Percentiles rank a stretch among this genome's conserved stretches.
Conservation (phyloP, 2,113 vertebrate genomes). For the Pelusios castaneus region DNA sequence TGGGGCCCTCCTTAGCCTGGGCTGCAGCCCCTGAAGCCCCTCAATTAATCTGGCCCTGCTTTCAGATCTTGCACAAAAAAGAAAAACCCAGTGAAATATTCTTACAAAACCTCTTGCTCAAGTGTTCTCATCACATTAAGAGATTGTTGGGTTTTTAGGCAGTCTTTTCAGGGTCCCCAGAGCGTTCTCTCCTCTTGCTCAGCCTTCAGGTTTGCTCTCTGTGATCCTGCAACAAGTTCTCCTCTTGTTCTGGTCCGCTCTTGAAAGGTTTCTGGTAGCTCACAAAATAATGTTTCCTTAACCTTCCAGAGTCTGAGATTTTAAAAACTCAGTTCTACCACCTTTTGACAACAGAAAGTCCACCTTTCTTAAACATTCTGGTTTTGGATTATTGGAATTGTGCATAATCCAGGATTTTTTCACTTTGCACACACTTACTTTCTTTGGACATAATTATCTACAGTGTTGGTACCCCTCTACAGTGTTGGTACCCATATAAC, state of each 20-base stretch:
- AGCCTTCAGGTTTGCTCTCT: not conserved
- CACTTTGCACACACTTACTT: not conserved
- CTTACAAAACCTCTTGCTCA: not conserved
- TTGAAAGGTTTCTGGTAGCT: not conserved
- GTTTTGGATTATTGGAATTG: not conserved
- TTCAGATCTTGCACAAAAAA: not conserved
- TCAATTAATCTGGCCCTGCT: not conserved
- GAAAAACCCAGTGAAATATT: not conserved
- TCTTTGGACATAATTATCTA: not conserved
- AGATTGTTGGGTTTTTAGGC: not conserved
- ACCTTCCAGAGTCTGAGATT: not conserved
- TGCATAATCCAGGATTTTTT: not conserved
- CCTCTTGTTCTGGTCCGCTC: not conserved
- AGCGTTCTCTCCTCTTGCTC: not conserved
- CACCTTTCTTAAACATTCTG: not conserved
- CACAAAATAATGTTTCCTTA: not conserved
- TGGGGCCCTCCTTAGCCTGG: too few relatives aligned
- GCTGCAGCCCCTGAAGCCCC: too few relatives aligned
- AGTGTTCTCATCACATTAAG: not conserved
- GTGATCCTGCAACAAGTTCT: not conserved
- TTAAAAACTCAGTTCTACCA: not conserved
- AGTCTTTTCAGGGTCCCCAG: not conserved
- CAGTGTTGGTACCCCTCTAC: not conserved
- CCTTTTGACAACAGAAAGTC: not conserved
- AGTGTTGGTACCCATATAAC: not conserved